Base-by-base conservation (phyloP, 2,888 invertebrate genomes). In the Drosophila paramelanica region DNA sequence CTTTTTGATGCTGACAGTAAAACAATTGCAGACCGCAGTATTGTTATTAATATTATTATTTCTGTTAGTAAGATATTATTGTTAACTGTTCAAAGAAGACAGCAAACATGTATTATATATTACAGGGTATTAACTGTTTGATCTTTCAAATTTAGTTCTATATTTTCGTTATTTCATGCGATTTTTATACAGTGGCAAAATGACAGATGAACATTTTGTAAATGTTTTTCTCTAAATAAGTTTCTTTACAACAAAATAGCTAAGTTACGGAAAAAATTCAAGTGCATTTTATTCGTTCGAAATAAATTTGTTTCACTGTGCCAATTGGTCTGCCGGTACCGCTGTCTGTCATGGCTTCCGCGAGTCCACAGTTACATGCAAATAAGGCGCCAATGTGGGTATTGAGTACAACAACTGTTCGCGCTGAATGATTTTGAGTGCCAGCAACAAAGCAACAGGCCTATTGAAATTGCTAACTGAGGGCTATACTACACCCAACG, bases 341-440 rank as follows among this genome's bases (percentile, higher is more conserved):
- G 77, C 47, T 43, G 49, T 43, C 47, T 46, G 39, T 43, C 47
- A 56, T 25, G 43, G 20, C 46, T 73, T 49, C 67, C 23, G 41
- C 47, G 43, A 56, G 36, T 47, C 67, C 43, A 62, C 59, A 78
- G 36, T 73, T 78, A 69, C 67, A 84, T 87, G 88, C 81, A 84
- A 81, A 81, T 81, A 41, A 62, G 67, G 60, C 50, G 31, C 73
- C 61, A 45, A 43, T 31, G 56, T 27, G 41, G 4, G n/a, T 41
- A 17, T 53, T 45, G 31, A 38, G 57, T 45, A 43, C 46, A 43
- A 46, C 67, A 36, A 56, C 47, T 43, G 41, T 51, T 53, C 39
- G 27, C 69, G 25, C 31, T 59, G 53, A 55, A 57, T 42, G 70
- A 47, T 60, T 58, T 49, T 31, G 42, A 65, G 56, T 39, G 65